Evolutionary conservation across 2,113 vertebrate genomes (phyloP).

Genomic region (Ibidorhyncha struthersii): DNA sequence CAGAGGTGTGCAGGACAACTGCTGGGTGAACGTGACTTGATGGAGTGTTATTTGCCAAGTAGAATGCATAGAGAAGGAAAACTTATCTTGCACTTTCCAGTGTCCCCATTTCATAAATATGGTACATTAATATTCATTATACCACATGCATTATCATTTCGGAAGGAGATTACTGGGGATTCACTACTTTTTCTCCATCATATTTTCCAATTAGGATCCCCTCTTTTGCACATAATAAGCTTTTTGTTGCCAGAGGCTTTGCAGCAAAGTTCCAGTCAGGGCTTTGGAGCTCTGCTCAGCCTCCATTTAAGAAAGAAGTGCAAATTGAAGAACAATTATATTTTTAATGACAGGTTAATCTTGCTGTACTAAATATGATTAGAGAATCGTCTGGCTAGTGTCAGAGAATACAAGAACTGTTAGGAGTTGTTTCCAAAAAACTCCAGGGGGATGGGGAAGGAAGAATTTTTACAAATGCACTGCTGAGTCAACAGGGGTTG

Average conservation of each 20-base stretch:
- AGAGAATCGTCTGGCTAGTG: not conserved
- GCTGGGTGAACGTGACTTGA: not conserved
- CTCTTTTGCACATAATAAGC: conserved; percentile 75
- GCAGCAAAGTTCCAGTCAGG: conserved; percentile 43
- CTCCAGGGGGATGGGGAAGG: not conserved
- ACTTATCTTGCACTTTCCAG: conserved; percentile 66
- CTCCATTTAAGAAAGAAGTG: conserved; percentile 51
- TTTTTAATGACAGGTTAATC: conserved; percentile 71
- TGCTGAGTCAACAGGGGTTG: not conserved
- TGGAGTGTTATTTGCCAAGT: not conserved
- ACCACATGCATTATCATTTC: conserved; percentile 65
- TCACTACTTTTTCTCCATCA: conserved; percentile 70
- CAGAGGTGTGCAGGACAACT: not conserved
- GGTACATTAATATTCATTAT: conserved; percentile 76
- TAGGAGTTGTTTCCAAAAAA: not conserved
- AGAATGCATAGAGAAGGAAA: not conserved
- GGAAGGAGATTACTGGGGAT: conserved; percentile 72
- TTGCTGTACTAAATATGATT: conserved; percentile 39
- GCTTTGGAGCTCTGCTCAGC: conserved; percentile 33
- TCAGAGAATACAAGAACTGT: not conserved
- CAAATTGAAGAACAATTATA: conserved; percentile 62
- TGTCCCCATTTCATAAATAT: conserved; percentile 69
- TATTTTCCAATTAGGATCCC: conserved; percentile 76
- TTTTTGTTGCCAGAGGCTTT: conserved; percentile 71
- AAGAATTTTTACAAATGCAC: not conserved